Evolutionary conservation across 2,888 invertebrate genomes (phyloP), one percentile per base, ranked within the genome.

Genomic region (Flexamia atlantica): DNA sequence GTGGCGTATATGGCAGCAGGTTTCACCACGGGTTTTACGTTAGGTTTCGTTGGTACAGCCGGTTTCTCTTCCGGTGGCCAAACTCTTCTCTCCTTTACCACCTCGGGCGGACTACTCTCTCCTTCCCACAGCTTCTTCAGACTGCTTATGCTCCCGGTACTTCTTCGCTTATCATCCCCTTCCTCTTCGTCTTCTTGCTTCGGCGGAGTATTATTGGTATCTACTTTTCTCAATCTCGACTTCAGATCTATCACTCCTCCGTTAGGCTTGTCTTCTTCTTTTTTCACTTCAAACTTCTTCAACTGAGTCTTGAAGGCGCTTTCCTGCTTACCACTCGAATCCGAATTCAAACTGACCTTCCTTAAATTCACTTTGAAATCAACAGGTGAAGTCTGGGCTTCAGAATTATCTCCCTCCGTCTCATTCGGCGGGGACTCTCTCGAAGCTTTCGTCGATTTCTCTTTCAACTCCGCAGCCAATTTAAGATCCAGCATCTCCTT

Each of bases 51-150:
- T 12, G 88, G 88, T 85, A 96, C 94, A 14, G 93, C 92, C 1
- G 95, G 96, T 89, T 94, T 95, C 82, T 90, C 90, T 12, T 88
- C 88, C 0, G 92, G 91, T 0, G 92, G 92, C 92, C 93, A 93
- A 50, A 91, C 90, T 84, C 93, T 91, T 86, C 91, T 91, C 76
- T 90, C 89, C 82, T 89, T 87, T 28, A 87, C 86, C 14, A 89
- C 91, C 88, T 89, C 91, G 82, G 87, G 91, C 88, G 87, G 91
- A 89, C 88, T 84, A 84, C 85, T 87, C 57, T 95, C 96, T 87
- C 95, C 95, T 90, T 98, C 98, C 98, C 98, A 98, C 86, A 98
- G 91, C 90, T 97, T 97, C 90, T 97, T 97, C 88, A 98, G 92
- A 90, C 97, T 97, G 90, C 95, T 97, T 89, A 98, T 98, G 91